Conservation (phyloP, 64 coral and sea anemone species). For the Dendronephthya gigantea region DNA sequence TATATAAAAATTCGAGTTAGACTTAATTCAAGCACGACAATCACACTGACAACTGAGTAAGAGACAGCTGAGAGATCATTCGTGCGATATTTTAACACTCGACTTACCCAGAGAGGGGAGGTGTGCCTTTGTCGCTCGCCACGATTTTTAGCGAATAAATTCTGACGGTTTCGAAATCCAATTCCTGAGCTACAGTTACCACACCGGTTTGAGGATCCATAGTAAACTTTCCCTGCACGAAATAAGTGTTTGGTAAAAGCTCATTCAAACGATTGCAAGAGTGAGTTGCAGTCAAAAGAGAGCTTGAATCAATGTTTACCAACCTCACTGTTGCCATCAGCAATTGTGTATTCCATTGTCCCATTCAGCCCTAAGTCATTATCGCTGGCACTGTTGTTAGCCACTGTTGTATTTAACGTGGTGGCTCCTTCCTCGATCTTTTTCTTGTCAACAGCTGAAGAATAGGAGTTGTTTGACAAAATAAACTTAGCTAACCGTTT, state of each 20-base stretch:
- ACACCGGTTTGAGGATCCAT: slow-evolving; percentile 54
- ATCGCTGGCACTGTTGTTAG: not conserved
- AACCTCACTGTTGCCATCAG: not conserved
- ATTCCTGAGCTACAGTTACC: slow-evolving; percentile 30
- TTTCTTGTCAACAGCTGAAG: not conserved
- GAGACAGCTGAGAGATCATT: too few relatives aligned
- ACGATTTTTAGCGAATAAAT: slow-evolving; percentile 49
- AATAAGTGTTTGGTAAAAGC: too few relatives aligned
- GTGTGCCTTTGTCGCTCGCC: slow-evolving; percentile 50
- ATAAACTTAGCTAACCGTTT: not conserved
- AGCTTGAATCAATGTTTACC: not conserved
- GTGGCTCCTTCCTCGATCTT: not conserved
- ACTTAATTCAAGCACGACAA: too few relatives aligned
- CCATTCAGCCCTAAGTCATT: not conserved
- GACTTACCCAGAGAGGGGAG: not conserved
- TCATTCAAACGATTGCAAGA: not conserved
- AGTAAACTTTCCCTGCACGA: not conserved
- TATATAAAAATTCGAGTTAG: too few relatives aligned
- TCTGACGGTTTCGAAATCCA: slow-evolving; percentile 53
- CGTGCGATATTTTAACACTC: too few relatives aligned
- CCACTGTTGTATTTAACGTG: not conserved
- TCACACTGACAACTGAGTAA: too few relatives aligned
- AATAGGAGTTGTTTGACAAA: too few relatives aligned
- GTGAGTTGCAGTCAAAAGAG: not conserved
- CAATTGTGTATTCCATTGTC: not conserved